Evolutionary conservation across 1,140 invertebrate genomes (phyloP), one percentile per base, ranked within the genome.

Genomic region (Arctopsyche grandis): DNA sequence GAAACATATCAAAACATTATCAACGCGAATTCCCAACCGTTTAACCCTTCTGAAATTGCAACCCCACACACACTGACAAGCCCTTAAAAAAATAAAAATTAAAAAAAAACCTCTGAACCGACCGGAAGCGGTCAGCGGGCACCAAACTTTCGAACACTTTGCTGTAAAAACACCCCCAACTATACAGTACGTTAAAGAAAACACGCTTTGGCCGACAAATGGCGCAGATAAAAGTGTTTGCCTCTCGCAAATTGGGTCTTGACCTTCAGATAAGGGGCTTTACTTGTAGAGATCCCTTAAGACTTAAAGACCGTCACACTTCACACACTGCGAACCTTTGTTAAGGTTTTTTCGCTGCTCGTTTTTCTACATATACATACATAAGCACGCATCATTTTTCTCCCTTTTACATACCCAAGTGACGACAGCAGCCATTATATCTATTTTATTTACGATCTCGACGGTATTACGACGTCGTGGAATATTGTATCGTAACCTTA

Each of bases 181-280:
- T 22, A 70, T 70, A 38, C 60, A 38, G 66, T 12, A n/a, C 9
- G 26, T 70, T 38, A 43, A 70, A 70, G 26, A 26, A 26, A 70
- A 70, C 29, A 70, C 48, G 48, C 14, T 9, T 70, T 70, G 26
- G 12, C 26, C 69, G 24, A 44, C 69, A 70, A 70, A 70, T 70
- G 69, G 69, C 10, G 1, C 69, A 29, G 24, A 44, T 52, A 29
- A 70, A 70, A 70, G 69, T 29, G 69, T 16, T 70, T 22, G 70
- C 70, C 70, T 19, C 21, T 48, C 43, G 70, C 44, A 74, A 74
- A 74, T 74, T 74, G 70, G 70, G 70, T 74, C 38, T 74, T 74
- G 70, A 74, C 70, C 70, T 74, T 70, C 69, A 70, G 69, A 70
- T 70, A 74, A 74, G 38, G 38, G 38, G 70, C 43, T 74, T 74